Conservation (phyloP, 2,797 vertebrate species). For the Poecilia picta region DNA sequence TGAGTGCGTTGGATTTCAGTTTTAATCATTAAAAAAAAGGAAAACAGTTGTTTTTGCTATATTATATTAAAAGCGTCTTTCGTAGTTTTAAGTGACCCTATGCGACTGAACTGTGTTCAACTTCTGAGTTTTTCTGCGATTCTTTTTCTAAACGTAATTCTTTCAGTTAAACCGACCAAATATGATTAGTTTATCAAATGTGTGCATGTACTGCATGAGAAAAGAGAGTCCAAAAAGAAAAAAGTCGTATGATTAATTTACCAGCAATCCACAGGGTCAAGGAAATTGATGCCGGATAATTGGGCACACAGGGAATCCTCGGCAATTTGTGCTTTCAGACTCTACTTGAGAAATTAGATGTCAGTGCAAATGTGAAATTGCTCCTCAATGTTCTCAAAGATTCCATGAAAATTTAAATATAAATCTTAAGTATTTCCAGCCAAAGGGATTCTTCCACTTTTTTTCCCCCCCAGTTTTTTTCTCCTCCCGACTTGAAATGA, state of each 20-base stretch:
- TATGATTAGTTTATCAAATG: conserved; percentile 87
- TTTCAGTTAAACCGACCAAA: conserved; percentile 57
- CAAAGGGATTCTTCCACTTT: conserved; percentile 71
- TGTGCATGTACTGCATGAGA: conserved; percentile 80
- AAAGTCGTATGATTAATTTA: conserved; percentile 85
- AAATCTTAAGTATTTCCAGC: conserved; percentile 84
- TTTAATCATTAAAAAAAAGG: neutral
- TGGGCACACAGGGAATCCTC: conserved; percentile 86
- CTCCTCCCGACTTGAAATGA: conserved; percentile 79
- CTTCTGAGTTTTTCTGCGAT: conserved; percentile 77
- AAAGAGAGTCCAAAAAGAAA: conserved; percentile 59
- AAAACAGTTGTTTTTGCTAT: neutral
- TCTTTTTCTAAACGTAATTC: conserved; percentile 54
- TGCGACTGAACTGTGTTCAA: conserved; percentile 57
- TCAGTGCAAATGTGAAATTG: conserved; percentile 88
- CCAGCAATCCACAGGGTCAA: conserved; percentile 84
- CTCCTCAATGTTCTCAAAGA: conserved; percentile 88
- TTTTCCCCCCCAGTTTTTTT: conserved; percentile 54
- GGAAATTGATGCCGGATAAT: conserved; percentile 87
- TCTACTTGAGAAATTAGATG: conserved; percentile 87
- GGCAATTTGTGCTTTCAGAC: conserved; percentile 87
- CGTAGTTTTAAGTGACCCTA: neutral
- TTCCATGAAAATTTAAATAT: conserved; percentile 86
- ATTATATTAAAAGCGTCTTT: neutral
- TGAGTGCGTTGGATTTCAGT: neutral